phyloP scores from a whole-genome alignment of 2,888 invertebrate species.

The Caenorhabditis imperialis region DNA sequence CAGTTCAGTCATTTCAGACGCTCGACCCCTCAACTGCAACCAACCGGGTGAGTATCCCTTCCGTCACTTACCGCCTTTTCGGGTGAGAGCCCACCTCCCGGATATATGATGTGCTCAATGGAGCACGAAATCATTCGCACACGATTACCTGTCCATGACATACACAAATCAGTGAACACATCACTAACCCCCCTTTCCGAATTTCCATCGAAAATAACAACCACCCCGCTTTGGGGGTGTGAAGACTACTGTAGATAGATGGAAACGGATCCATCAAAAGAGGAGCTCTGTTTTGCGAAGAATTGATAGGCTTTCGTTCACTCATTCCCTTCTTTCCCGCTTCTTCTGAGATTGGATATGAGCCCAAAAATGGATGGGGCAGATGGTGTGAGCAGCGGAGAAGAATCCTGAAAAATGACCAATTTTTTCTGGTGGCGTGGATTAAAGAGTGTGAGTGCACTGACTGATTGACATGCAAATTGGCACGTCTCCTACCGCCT shows the following conservation, averaged over 20 bases:
- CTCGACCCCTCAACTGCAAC: no score
- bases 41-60: no score
- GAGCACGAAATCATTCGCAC: slow-evolving; percentile 29
- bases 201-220: slow-evolving; percentile 8
- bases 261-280: slow-evolving; percentile 19
- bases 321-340: slow-evolving; percentile 11
- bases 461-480: slow-evolving; percentile 52
- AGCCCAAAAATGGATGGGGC: slow-evolving; percentile 18
- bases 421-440: slow-evolving; percentile 21
- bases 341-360: slow-evolving; percentile 1
- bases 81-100: slow-evolving; percentile 16
- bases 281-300: background rate
- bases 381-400: background rate
- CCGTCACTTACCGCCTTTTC: slow-evolving; percentile 11
- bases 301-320: slow-evolving; percentile 28
- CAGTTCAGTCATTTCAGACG: no score
- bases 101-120: slow-evolving; percentile 53
- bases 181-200: slow-evolving; percentile 19
- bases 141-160: slow-evolving; percentile 20
- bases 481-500: slow-evolving; percentile 12
- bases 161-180: slow-evolving; percentile 52
- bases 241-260: slow-evolving; percentile 36
- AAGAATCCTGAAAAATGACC: slow-evolving; percentile 38
- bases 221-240: no score
- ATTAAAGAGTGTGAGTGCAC: slow-evolving; percentile 25